These are phyloP conservation scores for Pseudorasbora parva DNA, from an alignment of 2,113 vertebrate species.

Conservation along the genomic window DNA sequence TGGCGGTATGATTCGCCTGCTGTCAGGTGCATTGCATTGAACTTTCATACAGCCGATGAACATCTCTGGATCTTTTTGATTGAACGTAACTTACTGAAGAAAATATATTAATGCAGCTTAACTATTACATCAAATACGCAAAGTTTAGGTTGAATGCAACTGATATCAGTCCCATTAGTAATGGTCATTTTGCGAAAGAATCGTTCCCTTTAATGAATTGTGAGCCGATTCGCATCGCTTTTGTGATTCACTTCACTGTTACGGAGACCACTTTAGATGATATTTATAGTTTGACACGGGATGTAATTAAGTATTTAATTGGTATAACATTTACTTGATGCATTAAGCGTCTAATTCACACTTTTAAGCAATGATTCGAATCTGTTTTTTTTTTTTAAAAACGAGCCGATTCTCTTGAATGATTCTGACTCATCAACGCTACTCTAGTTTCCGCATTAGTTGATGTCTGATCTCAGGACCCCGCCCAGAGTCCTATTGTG, in stretches of 20 bases:
- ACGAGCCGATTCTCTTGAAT: conserved; percentile 2
- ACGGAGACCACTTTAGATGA: accelerated
- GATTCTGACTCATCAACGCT: background rate
- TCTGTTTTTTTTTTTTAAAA: background rate
- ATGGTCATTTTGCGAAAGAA: background rate
- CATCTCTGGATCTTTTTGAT: background rate
- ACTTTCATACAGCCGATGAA: background rate
- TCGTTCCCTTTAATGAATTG: background rate
- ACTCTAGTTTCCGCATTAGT: conserved; percentile 20
- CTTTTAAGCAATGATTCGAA: background rate
- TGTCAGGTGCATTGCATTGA: background rate
- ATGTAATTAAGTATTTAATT: background rate
- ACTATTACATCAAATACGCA: background rate
- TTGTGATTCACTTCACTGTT: background rate
- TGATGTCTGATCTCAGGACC: conserved; percentile 8
- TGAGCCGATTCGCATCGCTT: background rate
- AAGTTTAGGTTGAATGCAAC: background rate
- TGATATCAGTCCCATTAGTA: background rate
- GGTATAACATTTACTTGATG: background rate
- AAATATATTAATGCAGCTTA: background rate
- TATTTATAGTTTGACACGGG: background rate
- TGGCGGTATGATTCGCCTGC: background rate
- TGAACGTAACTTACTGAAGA: background rate
- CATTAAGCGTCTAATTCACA: background rate
- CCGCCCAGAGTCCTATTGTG: conserved; percentile 30